Base-by-base conservation (phyloP, 1,140 invertebrate genomes). In the Dinoponera quadriceps region DNA sequence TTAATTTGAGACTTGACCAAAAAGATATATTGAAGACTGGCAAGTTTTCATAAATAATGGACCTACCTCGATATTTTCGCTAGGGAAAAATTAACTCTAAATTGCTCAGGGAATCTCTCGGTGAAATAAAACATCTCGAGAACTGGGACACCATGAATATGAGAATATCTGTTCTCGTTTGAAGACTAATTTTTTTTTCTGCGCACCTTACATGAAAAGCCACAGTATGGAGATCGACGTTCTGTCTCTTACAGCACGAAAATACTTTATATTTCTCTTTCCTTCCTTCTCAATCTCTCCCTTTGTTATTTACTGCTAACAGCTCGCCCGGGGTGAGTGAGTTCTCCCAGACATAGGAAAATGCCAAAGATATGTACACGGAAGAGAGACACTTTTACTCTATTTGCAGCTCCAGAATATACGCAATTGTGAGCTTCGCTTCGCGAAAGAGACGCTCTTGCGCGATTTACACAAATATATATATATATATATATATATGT, bases 241-340 rank as follows among this genome's bases (percentile, higher is more conserved):
- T 82, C 44, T 33, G 20, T 81, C 27, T 49, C 77, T 73, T 83
- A 62, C 63, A 87, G 86, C 85, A 80, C 57, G 85, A 87, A 87
- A 87, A 87, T 86, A 87, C 69, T 62, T 86, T 55, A 84, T 74
- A 78, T 83, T 68, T 83, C 48, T 33, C 5, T 33, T 5, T 33
- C 29, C 5, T 5, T 33, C 29, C 55, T 27, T 77, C 38, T 71
- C 13, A 38, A 13, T 69, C 20, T 78, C 49, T 68, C 27, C 18
- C 25, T 55, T 38, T 51, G n/a, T 33, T 11, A 27, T 22, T 57
- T 25, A 54, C 83, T 62, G 27, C 63, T 55, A 55, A 22, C 54
- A 29, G 29, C 65, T 68, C 25, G 16, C 18, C 9, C n/a, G 33
- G 57, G 14, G 29, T 38, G 60, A 54, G 27, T 62, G 48, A 49